Conservation (phyloP, 2,797 vertebrate genomes). For the Lateolabrax maculatus region DNA sequence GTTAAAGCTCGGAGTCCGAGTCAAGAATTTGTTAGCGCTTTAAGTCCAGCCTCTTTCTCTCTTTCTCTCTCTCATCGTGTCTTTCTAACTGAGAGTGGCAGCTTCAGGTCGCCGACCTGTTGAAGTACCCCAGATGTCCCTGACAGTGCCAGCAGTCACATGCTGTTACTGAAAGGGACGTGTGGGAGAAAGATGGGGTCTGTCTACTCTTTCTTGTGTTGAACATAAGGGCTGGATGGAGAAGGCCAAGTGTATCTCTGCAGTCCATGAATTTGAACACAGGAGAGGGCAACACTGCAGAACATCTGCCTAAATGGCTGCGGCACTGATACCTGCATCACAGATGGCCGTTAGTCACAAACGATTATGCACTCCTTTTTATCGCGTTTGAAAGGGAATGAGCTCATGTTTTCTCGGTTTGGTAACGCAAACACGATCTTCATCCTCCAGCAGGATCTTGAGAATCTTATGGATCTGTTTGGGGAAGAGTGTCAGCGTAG, state of each 20-base stretch:
- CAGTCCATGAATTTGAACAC: conserved; percentile 14
- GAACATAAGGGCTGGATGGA: not conserved
- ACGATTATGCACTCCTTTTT: conserved; percentile 4
- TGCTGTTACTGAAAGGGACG: conserved; percentile 22
- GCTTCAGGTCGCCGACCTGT: conserved; percentile 45
- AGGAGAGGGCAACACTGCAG: not conserved
- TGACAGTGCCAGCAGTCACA: conserved; percentile 26
- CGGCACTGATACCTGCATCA: conserved; percentile 20
- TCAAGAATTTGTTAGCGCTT: not conserved
- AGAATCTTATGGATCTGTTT: conserved; percentile 31
- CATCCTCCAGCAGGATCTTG: conserved; percentile 12
- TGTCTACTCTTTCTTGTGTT: not conserved
- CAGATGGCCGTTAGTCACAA: conserved; percentile 34
- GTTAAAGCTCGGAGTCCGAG: not conserved
- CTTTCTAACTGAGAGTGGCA: conserved; percentile 36
- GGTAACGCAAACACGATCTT: conserved; percentile 4
- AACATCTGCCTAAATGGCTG: conserved; percentile 31
- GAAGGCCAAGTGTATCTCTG: not conserved
- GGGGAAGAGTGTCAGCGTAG: conserved; percentile 6
- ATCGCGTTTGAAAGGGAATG: conserved; percentile 15
- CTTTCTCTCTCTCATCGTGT: not conserved
- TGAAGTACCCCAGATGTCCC: conserved; percentile 37
- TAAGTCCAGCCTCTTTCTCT: not conserved
- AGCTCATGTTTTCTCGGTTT: not conserved
- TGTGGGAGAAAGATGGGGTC: not conserved